These are phyloP conservation scores for Rutilus rutilus DNA, from an alignment of 2,113 vertebrate species.

Conservation along the genomic window DNA sequence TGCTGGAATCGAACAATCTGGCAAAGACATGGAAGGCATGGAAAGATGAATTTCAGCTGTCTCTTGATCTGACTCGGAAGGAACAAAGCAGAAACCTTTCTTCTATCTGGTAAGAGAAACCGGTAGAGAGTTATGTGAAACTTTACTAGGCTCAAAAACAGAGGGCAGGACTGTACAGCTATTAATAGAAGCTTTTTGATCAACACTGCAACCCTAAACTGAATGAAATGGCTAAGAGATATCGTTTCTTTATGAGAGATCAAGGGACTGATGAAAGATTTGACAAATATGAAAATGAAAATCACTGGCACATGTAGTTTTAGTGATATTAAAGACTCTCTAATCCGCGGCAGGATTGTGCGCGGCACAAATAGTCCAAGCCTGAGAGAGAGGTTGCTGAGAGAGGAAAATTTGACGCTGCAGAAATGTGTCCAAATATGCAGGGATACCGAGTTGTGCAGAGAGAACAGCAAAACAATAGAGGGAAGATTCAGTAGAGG, in stretches of 20 bases:
- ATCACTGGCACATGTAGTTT: constrained; percentile 44
- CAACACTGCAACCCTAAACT: constrained; percentile 28
- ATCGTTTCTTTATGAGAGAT: constrained; percentile 41
- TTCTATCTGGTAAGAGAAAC: constrained; percentile 16
- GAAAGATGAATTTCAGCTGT: neutral
- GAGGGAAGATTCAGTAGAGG: neutral
- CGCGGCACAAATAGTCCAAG: constrained; percentile 10
- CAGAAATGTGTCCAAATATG: constrained; percentile 34
- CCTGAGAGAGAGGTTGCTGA: constrained; percentile 22
- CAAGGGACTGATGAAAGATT: constrained; percentile 28
- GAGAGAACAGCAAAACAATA: constrained; percentile 44
- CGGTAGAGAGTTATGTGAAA: neutral
- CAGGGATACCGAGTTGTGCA: constrained; percentile 31
- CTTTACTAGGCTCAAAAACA: neutral
- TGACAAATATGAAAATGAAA: constrained; percentile 45
- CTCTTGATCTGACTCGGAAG: neutral
- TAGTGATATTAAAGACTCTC: constrained; percentile 25
- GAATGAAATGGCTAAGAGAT: constrained; percentile 50
- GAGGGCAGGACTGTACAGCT: neutral
- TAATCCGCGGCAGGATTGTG: constrained; percentile 33
- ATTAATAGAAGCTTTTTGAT: neutral
- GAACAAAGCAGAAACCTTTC: neutral
- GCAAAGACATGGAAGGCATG: neutral
- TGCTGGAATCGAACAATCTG: neutral
- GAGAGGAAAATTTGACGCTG: constrained; percentile 22